A percentile compares a stretch with the other conserved stretches of the same genome.
Evolutionary conservation across 92 coral and sea anemone genomes (phyloP).

Genomic region (Porites evermanni): DNA sequence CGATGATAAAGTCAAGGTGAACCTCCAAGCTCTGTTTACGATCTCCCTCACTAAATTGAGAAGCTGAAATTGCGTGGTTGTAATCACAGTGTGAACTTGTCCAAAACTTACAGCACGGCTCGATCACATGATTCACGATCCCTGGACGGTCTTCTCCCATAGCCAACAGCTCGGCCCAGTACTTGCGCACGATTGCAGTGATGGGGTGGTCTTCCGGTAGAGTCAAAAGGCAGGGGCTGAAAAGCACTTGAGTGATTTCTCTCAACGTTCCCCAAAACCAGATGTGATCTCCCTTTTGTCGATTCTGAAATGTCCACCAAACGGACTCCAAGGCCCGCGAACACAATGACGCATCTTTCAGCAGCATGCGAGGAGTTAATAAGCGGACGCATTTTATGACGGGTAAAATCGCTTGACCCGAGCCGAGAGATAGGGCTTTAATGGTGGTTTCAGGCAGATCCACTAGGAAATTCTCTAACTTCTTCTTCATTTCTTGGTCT

Average conservation of each 20-base stretch:
- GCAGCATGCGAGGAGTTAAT: slow-evolving; percentile 68
- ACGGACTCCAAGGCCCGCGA: slow-evolving; percentile 70
- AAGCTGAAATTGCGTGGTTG: neutral
- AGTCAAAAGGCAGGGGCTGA: slow-evolving; percentile 75
- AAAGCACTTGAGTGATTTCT: slow-evolving; percentile 70
- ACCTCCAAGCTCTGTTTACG: slow-evolving; percentile 53
- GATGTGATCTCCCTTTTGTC: slow-evolving; percentile 67
- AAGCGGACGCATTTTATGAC: slow-evolving; percentile 74
- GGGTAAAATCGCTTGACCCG: slow-evolving; percentile 71
- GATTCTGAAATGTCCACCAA: slow-evolving; percentile 82
- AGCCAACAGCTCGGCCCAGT: slow-evolving; percentile 64
- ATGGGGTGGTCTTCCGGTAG: slow-evolving; percentile 78
- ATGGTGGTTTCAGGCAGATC: slow-evolving; percentile 74
- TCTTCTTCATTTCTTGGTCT: neutral
- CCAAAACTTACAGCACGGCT: slow-evolving; percentile 83
- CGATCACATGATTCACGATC: slow-evolving; percentile 78
- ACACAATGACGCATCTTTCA: slow-evolving; percentile 51
- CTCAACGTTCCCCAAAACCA: slow-evolving; percentile 81
- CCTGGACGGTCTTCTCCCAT: slow-evolving; percentile 87
- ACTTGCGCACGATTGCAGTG: slow-evolving; percentile 59
- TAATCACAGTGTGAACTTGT: slow-evolving; percentile 15
- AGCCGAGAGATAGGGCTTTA: slow-evolving; percentile 76
- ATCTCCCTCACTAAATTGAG: slow-evolving; percentile 5
- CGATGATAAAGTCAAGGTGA: slow-evolving; percentile 69
- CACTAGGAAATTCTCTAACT: slow-evolving; percentile 23